A percentile compares a stretch with the other conserved stretches of the same genome.
Conservation (phyloP, 2,888 invertebrate species). For the Anoplius nigerrimus region DNA sequence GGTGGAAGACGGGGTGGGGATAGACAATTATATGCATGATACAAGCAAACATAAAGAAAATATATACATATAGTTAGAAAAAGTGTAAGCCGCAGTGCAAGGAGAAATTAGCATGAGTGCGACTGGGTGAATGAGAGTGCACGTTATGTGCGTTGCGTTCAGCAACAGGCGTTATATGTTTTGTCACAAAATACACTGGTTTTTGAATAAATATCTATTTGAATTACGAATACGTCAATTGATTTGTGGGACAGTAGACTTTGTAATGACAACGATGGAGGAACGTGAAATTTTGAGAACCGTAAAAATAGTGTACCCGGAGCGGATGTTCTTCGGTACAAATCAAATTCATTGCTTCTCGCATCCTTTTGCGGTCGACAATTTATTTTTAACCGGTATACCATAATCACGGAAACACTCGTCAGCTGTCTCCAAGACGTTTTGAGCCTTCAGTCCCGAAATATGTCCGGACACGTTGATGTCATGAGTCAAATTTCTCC, state of each 20-base stretch:
- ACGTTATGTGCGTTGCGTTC: conserved; percentile 64
- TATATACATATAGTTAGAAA: conserved; percentile 56
- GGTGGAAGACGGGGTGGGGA: conserved; percentile 35
- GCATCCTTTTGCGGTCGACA: not conserved
- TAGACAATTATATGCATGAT: conserved; percentile 51
- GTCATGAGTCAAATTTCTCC: no score
- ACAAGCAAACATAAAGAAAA: conserved; percentile 41
- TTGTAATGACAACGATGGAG: no score
- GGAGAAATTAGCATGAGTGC: conserved; percentile 54
- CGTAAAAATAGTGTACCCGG: no score
- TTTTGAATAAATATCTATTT: conserved; percentile 73
- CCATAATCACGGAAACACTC: no score
- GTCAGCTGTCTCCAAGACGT: no score
- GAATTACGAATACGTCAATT: conserved; percentile 55
- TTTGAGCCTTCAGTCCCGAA: no score
- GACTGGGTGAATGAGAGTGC: conserved; percentile 55
- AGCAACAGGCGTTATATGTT: conserved; percentile 66
- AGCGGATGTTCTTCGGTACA: no score
- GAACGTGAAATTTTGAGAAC: no score
- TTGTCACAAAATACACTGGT: conserved; percentile 71
- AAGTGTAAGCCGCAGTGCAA: conserved; percentile 47
- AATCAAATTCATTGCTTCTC: not conserved
- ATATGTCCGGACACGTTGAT: no score
- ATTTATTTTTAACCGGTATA: no score
- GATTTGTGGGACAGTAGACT: no score